Base-by-base conservation (phyloP, 2,797 vertebrate species). In the Gallinago solitaria region DNA sequence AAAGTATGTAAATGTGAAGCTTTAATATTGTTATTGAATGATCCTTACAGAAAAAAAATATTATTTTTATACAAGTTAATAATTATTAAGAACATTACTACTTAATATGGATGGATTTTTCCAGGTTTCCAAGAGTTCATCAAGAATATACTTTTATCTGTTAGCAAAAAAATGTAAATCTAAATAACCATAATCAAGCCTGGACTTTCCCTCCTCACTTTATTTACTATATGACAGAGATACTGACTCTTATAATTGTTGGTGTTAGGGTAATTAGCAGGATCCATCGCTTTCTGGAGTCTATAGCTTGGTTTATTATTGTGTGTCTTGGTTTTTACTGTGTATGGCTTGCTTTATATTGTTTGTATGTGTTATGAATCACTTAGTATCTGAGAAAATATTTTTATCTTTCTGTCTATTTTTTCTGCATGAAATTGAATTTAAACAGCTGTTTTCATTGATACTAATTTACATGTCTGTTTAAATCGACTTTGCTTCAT, bases 401-500 rank as follows among this genome's bases (percentile, higher is more conserved):
- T 50, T 77, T 76, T 81, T 87, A 18, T 88, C 30, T 83, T 75
- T 82, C 35, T 53, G 7, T 83, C 30, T 60, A 6, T 77, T 91
- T 91, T 83, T 82, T 90, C 68, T 76, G 16, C 19, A 25, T 68
- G 74, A 68, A 59, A 90, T 88, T 60, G 45, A 64, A 90, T 87
- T 89, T 92, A 91, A 95, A 73, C 56, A 69, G 25, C 50, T 68
- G 32, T 93, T 96, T 87, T 39, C 57, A 69, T 57, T 91, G 71
- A 57, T 77, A 65, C 43, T 92, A 80, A 91, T 94, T 54, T n/a
- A 50, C 78, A 60, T 92, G 25, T 83, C 73, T 90, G 48, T 93
- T 93, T 95, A 86, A 95, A 90, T 94, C 39, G 75, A 60, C 32
- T 86, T 88, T 67, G 53, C 64, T 94, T 89, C 51, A 33, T 70